phyloP scores from a whole-genome alignment of 2,888 invertebrate species.

The Orthosia gothica region DNA sequence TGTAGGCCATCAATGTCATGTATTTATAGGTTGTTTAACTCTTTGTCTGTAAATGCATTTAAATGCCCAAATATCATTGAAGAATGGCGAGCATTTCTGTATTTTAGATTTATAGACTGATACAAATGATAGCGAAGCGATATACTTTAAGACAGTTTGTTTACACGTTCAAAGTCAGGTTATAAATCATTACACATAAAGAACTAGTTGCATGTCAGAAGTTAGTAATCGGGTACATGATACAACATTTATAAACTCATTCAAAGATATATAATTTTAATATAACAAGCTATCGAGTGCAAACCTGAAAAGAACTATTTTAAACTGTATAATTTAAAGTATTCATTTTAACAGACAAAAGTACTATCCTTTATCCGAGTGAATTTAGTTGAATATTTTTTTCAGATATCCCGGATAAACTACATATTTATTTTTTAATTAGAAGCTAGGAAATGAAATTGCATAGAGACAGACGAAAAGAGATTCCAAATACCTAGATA shows the following conservation, averaged over 20 bases:
- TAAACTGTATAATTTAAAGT: background rate
- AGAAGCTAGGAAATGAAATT: background rate
- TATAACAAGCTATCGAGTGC: background rate
- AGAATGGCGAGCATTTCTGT: constrained; percentile 6
- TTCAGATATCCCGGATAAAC: background rate
- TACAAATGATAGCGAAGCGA: constrained; percentile 1
- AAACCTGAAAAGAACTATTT: background rate
- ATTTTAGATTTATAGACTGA: constrained; percentile 14
- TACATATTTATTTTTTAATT: too few species aligned
- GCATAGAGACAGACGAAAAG: background rate
- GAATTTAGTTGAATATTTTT: background rate
- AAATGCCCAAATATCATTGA: constrained; percentile 29
- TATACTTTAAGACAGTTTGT: background rate
- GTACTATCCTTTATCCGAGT: background rate
- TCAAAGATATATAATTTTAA: background rate
- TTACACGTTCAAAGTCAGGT: background rate
- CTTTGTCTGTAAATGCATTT: constrained; percentile 41
- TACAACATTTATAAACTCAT: background rate
- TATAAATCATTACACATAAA: background rate
- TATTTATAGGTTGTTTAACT: constrained; percentile 39
- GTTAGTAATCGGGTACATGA: background rate
- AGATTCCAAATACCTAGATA: background rate
- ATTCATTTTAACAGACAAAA: background rate
- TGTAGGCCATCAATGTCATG: constrained; percentile 26
- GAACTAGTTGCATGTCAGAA: too few species aligned